Conservation (phyloP, 2,113 vertebrate genomes). For the Tachysurus fulvidraco region DNA sequence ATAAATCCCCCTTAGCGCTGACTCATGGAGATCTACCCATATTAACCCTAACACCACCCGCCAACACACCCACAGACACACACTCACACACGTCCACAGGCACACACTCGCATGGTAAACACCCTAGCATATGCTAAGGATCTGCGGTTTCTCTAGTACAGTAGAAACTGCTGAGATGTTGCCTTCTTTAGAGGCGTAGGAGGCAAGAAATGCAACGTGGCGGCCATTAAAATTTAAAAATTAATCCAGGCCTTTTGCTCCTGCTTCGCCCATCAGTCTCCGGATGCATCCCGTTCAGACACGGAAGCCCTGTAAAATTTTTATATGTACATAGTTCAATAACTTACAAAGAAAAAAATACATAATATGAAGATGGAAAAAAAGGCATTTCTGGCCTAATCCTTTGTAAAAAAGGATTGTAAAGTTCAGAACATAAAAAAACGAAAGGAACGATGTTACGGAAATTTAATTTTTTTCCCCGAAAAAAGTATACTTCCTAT, state of each 20-base stretch:
- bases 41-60: constrained; percentile 17
- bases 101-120: constrained; percentile 20
- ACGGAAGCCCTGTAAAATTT: constrained; percentile 44
- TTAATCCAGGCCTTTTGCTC: constrained; percentile 51
- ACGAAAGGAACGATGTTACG: background rate
- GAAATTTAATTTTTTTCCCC: constrained; percentile 3
- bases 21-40: constrained; percentile 82
- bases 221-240: constrained; percentile 59
- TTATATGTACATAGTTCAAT: constrained; percentile 31
- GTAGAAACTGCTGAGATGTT: constrained; percentile 40
- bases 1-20: constrained; percentile 90
- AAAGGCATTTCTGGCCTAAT: constrained; percentile 21
- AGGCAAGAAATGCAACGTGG: constrained; percentile 38
- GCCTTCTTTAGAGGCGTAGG: constrained; percentile 35
- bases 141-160: constrained; percentile 31
- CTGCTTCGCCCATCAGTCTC: constrained; percentile 48
- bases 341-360: constrained; percentile 2
- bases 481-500: constrained; percentile 21
- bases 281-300: constrained; percentile 41
- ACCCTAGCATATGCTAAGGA: constrained; percentile 38
- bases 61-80: constrained; percentile 17
- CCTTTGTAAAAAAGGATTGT: constrained; percentile 49
- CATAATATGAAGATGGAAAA: constrained; percentile 16
- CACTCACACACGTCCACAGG: background rate
- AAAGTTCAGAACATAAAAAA: too few species aligned